Base-by-base conservation (phyloP, 1,140 invertebrate species). In the Pogonomyrmex californicus region DNA sequence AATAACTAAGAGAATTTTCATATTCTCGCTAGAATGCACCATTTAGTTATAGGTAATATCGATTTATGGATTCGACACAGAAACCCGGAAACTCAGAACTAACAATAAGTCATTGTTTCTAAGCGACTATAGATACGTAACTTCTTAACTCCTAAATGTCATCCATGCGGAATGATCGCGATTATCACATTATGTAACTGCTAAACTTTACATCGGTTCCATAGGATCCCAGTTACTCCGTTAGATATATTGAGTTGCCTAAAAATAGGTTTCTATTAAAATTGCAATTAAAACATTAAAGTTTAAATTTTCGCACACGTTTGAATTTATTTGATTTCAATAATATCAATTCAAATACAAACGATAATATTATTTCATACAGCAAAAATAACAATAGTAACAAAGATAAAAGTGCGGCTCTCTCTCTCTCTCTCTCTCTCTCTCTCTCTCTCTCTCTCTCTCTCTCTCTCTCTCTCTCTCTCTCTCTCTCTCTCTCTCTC, bases 101-200 rank as follows among this genome's bases (percentile, higher is more conserved):
- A 68, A 68, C 65, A 75, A 44, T 60, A 82, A 82, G 66, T 73
- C 68, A 83, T 60, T 60, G 79, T 83, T 83, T 47, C 79, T 38
- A 60, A 47, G 38, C 38, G 79, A 17, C 79, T 62, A 44, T 82
- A 82, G 79, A 73, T 58, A 60, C 41, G 41, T 83, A 83, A 83
- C 79, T 83, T 83, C 79, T 83, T 83, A 83, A 75, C 79, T 83
- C 79, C 41, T 75, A 83, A 83, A 83, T 75, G 41, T 83, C 79
- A 83, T 60, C 68, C 68, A 83, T 14, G 79, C 36, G 79, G 68
- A 83, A 83, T 83, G 79, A 83, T 83, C 79, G 60, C 79, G 79
- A 83, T 83, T 83, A 83, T 30, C 79, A 60, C 54, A 75, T 75
- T 75, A 83, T 75, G 41, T 23, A 75, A 75, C 65, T 81, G 9